phyloP scores from a whole-genome alignment of 1,140 invertebrate genomes.

The Trachelipus rathkii region DNA sequence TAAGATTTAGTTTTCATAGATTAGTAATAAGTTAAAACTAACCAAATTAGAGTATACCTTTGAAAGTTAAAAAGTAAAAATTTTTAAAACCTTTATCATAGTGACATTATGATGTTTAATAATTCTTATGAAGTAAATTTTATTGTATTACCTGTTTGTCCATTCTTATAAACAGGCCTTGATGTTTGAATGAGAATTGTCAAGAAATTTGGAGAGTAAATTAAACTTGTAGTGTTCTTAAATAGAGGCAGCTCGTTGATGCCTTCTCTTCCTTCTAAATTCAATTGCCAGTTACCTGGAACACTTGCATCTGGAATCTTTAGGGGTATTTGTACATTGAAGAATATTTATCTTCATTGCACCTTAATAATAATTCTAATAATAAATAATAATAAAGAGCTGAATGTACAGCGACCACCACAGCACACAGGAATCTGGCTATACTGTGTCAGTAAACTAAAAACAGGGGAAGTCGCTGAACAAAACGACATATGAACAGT shows the following conservation, averaged over 20 bases:
- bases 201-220: constrained; percentile 37
- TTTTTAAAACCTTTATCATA: too few species aligned
- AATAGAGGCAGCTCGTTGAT: constrained; percentile 25
- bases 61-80: too few species aligned
- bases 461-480: too few species aligned
- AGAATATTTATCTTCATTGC: neutral
- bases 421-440: too few species aligned
- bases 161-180: constrained; percentile 42
- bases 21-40: too few species aligned
- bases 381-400: too few species aligned
- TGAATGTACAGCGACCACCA: too few species aligned
- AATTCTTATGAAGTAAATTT: neutral
- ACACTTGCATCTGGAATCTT: constrained; percentile 34
- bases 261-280: constrained; percentile 31
- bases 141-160: constrained; percentile 29
- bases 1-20: too few species aligned
- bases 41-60: too few species aligned
- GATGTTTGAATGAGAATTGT: constrained; percentile 42
- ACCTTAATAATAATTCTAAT: neutral
- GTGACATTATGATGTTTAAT: too few species aligned
- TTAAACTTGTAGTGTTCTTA: constrained; percentile 30
- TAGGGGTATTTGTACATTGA: neutral
- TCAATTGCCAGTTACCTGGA: constrained; percentile 25
- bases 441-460: too few species aligned
- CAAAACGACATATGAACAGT: too few species aligned